Evolutionary conservation across 1,140 invertebrate species (phyloP), one percentile per base, ranked within the genome.

Genomic region (Caenorhabditis inopinata): DNA sequence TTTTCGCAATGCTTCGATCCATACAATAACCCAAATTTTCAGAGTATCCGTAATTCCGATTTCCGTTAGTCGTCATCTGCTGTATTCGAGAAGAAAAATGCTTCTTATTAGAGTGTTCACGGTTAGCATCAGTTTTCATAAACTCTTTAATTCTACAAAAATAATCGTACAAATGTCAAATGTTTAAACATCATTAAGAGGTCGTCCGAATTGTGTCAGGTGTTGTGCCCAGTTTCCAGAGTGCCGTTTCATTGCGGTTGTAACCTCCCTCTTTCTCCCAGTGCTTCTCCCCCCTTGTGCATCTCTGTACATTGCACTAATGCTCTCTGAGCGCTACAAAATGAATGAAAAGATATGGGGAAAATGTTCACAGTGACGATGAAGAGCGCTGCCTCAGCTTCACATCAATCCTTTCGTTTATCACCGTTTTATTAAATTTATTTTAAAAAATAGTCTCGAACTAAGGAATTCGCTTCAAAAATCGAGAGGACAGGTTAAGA

Each of bases 111-210:
- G n/a, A n/a, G n/a, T n/a, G n/a, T n/a, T n/a, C n/a, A n/a, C n/a
- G n/a, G n/a, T n/a, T n/a, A n/a, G n/a, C n/a, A n/a, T n/a, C n/a
- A n/a, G n/a, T n/a, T n/a, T n/a, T n/a, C n/a, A n/a, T n/a, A n/a
- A n/a, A n/a, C n/a, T n/a, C n/a, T n/a, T n/a, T n/a, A n/a, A n/a
- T n/a, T n/a, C n/a, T n/a, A 58, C 35, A 32, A 32, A 29, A 58
- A 32, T 29, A 58, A 58, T 58, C 51, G 51, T 58, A 58, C 51
- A 58, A 58, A 58, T 58, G 51, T 58, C 51, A 51, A 51, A 51
- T 25, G 49, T 51, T 11, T 25, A 25, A 16, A 32, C 16, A 29
- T 35, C 4, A 62, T 18, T 4, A 3, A 38, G 58, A 38, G 32
- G 29, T 38, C 29, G 58, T 38, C 9, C 14, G 0, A 32, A 32